These are phyloP conservation scores for Coluber constrictor DNA, from an alignment of 2,797 vertebrate genomes.

Conservation along the genomic window DNA sequence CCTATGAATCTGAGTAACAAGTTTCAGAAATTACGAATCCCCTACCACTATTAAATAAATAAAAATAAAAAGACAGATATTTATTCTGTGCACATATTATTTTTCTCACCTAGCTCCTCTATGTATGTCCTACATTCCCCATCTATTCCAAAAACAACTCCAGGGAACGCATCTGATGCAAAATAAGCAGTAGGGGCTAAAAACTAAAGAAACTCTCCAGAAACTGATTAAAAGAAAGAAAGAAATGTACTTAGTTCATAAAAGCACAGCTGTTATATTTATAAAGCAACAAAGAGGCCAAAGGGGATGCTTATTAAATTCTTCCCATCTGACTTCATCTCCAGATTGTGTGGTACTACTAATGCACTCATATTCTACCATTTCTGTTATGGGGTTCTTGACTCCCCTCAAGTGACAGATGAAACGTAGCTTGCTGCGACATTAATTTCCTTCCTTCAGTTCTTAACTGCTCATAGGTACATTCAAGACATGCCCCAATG, in stretches of 20 bases:
- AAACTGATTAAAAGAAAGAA: background rate
- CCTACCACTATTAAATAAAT: background rate
- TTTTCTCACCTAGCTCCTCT: background rate
- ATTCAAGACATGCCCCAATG: background rate
- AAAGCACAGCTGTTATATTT: background rate
- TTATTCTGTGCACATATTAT: background rate
- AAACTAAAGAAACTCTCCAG: background rate
- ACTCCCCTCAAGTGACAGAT: background rate
- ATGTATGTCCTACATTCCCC: background rate
- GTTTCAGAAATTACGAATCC: background rate
- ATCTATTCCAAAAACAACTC: background rate
- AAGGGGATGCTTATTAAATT: background rate
- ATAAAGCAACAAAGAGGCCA: background rate
- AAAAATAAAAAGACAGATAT: background rate
- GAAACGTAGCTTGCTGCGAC: background rate
- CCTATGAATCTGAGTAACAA: background rate
- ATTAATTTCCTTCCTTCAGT: background rate
- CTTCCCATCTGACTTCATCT: background rate
- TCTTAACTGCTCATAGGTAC: background rate
- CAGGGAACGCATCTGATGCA: background rate
- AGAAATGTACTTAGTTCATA: background rate
- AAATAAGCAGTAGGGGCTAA: background rate
- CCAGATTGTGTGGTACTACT: background rate
- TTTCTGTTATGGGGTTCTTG: background rate
- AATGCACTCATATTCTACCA: background rate